Evolutionary conservation across 2,888 invertebrate genomes (phyloP).

Genomic region (Blera fallax): DNA sequence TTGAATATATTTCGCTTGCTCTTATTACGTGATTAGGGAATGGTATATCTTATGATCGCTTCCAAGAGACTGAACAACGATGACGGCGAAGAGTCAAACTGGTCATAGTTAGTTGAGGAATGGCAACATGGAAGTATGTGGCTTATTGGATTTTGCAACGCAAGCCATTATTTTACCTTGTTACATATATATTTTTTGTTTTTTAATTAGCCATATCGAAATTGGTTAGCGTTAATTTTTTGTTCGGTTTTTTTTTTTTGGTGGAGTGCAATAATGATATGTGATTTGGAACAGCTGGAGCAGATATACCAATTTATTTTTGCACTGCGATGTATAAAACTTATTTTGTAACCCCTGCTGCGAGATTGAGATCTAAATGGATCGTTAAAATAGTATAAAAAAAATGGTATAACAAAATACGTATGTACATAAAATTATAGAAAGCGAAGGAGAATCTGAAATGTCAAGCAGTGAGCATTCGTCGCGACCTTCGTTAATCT

Average conservation of each 20-base stretch:
- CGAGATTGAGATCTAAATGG: not conserved
- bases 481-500: too few species aligned
- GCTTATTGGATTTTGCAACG: slow-evolving; percentile 65
- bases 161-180: slow-evolving; percentile 19
- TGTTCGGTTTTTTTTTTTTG: not conserved
- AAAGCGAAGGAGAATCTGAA: not conserved
- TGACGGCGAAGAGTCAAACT: slow-evolving; percentile 37
- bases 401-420: not conserved
- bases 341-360: not conserved
- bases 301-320: not conserved
- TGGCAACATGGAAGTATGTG: slow-evolving; percentile 51
- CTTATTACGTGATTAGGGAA: slow-evolving; percentile 50
- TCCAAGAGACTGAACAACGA: slow-evolving; percentile 29
- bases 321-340: not conserved
- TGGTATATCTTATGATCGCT: slow-evolving; percentile 33
- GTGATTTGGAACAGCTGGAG: not conserved
- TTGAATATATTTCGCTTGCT: slow-evolving; percentile 19
- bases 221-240: slow-evolving; percentile 21
- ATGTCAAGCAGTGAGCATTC: too few species aligned
- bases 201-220: slow-evolving; percentile 57
- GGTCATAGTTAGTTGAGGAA: slow-evolving; percentile 27
- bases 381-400: not conserved
- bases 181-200: slow-evolving; percentile 8
- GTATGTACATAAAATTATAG: not conserved
- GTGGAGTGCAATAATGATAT: not conserved